Conservation (phyloP, 92 coral and sea anemone species). For the Parazoanthus swiftii region DNA sequence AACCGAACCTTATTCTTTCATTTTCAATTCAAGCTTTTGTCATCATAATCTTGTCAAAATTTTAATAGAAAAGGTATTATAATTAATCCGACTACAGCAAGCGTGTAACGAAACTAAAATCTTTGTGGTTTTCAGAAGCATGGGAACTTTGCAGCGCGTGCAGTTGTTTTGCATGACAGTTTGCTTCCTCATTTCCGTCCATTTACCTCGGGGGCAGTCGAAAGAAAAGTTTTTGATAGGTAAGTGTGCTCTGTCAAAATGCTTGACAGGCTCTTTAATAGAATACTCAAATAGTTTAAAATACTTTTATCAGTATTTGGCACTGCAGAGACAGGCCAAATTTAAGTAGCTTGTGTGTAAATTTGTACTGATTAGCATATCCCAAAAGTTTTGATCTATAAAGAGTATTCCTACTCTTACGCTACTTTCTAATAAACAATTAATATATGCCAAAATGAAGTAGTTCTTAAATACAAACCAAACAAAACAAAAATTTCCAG, state of each 20-base stretch:
- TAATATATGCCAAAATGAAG: too few relatives aligned
- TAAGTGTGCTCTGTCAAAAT: not conserved
- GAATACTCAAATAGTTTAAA: not conserved
- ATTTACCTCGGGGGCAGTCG: constrained; percentile 2
- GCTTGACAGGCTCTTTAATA: not conserved
- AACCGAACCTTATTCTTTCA: too few relatives aligned
- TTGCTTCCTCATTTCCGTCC: not conserved
- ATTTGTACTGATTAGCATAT: too few relatives aligned
- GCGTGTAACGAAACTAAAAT: not conserved
- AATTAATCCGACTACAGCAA: not conserved
- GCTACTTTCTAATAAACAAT: too few relatives aligned
- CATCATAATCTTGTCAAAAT: not conserved
- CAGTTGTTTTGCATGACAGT: not conserved
- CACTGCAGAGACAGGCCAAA: too few relatives aligned
- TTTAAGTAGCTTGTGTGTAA: too few relatives aligned
- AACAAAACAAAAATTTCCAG: too few relatives aligned
- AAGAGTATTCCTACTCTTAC: too few relatives aligned
- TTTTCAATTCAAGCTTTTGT: too few relatives aligned
- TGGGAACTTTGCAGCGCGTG: constrained; percentile 5
- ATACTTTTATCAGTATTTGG: too few relatives aligned
- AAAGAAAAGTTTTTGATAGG: constrained; percentile 32
- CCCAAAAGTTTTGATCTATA: too few relatives aligned
- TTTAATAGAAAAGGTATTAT: not conserved
- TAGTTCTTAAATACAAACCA: too few relatives aligned
- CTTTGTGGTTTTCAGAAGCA: constrained; percentile 8